Evolutionary conservation across 2,113 vertebrate genomes (phyloP).

Genomic region (Cyprinodon brontotheroides): DNA sequence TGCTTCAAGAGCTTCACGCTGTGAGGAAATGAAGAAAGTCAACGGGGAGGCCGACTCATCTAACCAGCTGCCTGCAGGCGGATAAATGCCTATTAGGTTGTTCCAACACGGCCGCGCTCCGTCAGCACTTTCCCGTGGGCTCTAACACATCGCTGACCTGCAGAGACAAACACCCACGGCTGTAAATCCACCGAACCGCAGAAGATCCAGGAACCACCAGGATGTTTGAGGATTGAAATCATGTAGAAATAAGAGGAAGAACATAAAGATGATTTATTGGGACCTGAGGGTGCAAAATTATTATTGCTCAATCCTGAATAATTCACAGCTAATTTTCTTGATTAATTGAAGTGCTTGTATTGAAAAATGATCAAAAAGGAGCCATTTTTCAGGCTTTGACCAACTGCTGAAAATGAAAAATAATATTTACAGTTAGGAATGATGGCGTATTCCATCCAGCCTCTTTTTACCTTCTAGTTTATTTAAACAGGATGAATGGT

Average conservation of each 20-base stretch:
- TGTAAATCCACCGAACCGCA: neutral
- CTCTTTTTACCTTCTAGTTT: too few relatives aligned
- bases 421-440: too few relatives aligned
- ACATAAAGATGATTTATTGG: neutral
- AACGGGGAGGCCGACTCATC: slow-evolving; percentile 63
- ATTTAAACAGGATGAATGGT: too few relatives aligned
- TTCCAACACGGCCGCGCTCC: slow-evolving; percentile 44
- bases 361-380: neutral
- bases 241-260: neutral
- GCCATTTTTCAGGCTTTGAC: neutral
- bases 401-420: neutral
- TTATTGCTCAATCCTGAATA: neutral
- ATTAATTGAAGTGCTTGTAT: neutral
- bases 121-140: slow-evolving; percentile 64
- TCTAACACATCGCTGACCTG: slow-evolving; percentile 17
- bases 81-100: slow-evolving; percentile 59
- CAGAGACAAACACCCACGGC: neutral
- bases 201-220: neutral
- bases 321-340: neutral
- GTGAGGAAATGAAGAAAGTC: slow-evolving; percentile 59
- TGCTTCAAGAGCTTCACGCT: slow-evolving; percentile 38
- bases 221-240: neutral
- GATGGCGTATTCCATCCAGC: too few relatives aligned
- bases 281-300: neutral
- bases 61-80: slow-evolving; percentile 49